Evolutionary conservation across 2,113 vertebrate species (phyloP), one percentile per base, ranked within the genome.

Genomic region (Antennarius striatus): DNA sequence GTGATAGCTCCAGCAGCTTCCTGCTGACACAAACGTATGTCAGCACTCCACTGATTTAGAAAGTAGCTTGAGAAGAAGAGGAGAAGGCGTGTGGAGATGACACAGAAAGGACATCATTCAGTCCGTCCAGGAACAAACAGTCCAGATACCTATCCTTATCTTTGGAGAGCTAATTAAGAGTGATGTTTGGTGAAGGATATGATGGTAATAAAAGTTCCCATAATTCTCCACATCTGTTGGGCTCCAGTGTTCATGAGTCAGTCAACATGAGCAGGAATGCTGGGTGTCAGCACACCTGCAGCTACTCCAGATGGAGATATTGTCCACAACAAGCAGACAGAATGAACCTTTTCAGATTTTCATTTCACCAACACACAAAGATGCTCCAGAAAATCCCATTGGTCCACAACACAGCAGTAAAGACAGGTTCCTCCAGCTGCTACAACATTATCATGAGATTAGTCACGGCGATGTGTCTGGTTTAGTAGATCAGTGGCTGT

Each of bases 131-230:
- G 74, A 77, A 72, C 79, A 76, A 73, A 80, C 63, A 80, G 77
- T 68, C 85, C 83, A 86, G 78, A 84, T 84, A 85, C 69, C 59
- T 42, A 5, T 16, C 54, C 63, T 65, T 62, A 69, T 88, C 82
- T 78, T 71, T 12, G 29, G 89, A 84, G 89, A 82, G 70, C 82
- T 89, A 85, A 90, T 91, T 92, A 91, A 73, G 74, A 88, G 60
- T 61, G 75, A 82, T 81, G 67, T 68, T 50, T 85, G 77, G 76
- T 81, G 84, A 82, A 86, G 75, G 77, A 68, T 75, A 83, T 73
- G 71, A 65, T 71, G 72, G 81, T 81, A 87, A 85, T 86, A 86
- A 85, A 80, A 85, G 81, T 80, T 75, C 74, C 66, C 79, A 82
- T 83, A 79, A 86, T 70, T 84, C 63, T 22, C 54, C 76, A 62